Evolutionary conservation across 2,113 vertebrate genomes (phyloP).

Genomic region (Fukomys damarensis): DNA sequence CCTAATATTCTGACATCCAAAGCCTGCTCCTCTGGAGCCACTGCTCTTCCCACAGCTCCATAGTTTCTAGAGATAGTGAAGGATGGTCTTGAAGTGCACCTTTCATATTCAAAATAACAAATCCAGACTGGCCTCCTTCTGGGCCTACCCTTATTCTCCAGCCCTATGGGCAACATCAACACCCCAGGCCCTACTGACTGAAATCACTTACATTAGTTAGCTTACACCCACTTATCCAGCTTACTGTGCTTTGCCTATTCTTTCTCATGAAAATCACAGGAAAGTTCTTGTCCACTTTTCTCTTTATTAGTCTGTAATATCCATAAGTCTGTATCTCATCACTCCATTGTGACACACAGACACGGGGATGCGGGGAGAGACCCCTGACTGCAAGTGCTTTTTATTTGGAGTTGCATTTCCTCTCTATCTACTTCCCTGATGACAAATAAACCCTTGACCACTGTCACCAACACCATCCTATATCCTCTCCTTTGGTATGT

Average conservation of each 20-base stretch:
- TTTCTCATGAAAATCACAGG: background rate
- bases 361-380: background rate
- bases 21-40: no score
- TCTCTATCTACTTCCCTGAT: background rate
- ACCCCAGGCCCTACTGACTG: background rate
- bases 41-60: background rate
- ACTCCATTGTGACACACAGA: background rate
- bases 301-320: background rate
- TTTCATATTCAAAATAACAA: no score
- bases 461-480: background rate
- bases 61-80: background rate
- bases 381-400: no score
- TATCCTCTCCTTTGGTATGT: background rate
- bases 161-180: background rate
- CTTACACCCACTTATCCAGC: no score
- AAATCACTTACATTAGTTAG: background rate
- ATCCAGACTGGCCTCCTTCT: background rate
- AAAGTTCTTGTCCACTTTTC: background rate
- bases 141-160: background rate
- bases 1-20: background rate
- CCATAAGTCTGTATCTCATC: background rate
- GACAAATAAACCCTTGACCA: background rate
- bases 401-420: no score
- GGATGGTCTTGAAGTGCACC: background rate
- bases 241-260: background rate